phyloP scores from a whole-genome alignment of 2,113 vertebrate species.

The Promerops cafer region DNA sequence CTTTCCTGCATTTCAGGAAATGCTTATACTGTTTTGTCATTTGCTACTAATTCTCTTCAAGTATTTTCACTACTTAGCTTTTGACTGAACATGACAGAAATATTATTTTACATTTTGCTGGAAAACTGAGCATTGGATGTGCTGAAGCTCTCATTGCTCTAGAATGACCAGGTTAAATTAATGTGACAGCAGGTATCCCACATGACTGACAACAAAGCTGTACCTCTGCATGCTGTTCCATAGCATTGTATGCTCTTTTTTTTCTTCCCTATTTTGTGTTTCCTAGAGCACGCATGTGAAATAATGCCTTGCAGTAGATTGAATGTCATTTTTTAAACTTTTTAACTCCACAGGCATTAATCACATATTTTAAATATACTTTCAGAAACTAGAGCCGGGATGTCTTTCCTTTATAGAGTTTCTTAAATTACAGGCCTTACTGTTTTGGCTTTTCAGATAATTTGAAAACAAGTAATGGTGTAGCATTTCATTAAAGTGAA shows the following conservation, averaged over 20 bases:
- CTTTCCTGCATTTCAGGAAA: not conserved
- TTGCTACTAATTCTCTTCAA: not conserved
- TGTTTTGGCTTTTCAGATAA: not conserved
- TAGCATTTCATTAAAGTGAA: not conserved
- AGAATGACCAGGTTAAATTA: not conserved
- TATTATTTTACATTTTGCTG: not conserved
- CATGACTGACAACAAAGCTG: not conserved
- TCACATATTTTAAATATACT: not conserved
- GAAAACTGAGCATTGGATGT: not conserved
- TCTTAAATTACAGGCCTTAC: not conserved
- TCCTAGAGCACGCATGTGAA: not conserved
- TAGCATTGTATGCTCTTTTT: not conserved
- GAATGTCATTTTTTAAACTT: not conserved
- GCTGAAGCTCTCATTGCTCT: not conserved
- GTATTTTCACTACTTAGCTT: not conserved
- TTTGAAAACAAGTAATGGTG: not conserved
- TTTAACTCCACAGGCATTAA: not conserved
- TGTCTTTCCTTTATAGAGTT: not conserved
- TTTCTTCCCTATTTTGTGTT: not conserved
- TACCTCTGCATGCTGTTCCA: not conserved
- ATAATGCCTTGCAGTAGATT: not conserved
- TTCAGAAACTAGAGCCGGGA: not conserved
- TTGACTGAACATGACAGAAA: not conserved
- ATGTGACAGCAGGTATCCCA: not conserved
- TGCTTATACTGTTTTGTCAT: not conserved